Evolutionary conservation across 2,113 vertebrate species (phyloP), one percentile per base, ranked within the genome.

Genomic region (Dromaius novaehollandiae): DNA sequence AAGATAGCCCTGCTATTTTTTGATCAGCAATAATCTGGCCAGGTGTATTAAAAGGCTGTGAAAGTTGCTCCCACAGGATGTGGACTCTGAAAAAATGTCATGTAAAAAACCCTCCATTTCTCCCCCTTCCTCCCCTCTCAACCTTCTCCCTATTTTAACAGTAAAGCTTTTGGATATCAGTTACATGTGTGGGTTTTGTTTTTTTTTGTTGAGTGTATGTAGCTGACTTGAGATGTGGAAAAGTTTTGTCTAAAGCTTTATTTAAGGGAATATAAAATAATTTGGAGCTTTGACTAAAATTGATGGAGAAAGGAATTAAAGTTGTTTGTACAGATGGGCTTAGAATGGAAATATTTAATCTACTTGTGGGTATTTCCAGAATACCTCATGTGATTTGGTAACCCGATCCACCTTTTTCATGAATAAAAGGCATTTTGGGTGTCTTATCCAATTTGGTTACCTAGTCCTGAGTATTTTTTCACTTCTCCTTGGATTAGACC

Each of bases 301-400:
- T 88, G 86, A 88, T 88, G 78, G 71, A n/a, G 64, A 93, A 96
- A 86, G 79, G 86, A 92, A 51, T 94, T 94, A 88, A 63, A 9
- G 19, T 75, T 96, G 91, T 96, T 97, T 97, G 66, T 94, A 96
- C 96, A 96, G 95, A 96, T 93, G 93, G 92, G 36, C 60, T 88
- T 92, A 95, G 94, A 94, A 95, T 96, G 85, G 90, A 97, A 94
- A 96, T 95, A 92, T 87, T 95, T 93, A 76, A 96, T 93, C 89
- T 96, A 63, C 42, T 9, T 92, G 26, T 92, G 87, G 88, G 46
- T 87, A 60, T 81, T 91, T 93, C 56, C 60, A 73, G 53, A 66
- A 64, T 89, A 66, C 46, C 38, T 90, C 82, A 88, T 91, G 40
- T 58, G 50, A 96, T 94, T 91, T 89, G 90, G 95, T 95, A 96